Percentiles rank a stretch among this genome's conserved stretches.
phyloP scores from a whole-genome alignment of 1,140 invertebrate species.

The Cydia amplana region DNA sequence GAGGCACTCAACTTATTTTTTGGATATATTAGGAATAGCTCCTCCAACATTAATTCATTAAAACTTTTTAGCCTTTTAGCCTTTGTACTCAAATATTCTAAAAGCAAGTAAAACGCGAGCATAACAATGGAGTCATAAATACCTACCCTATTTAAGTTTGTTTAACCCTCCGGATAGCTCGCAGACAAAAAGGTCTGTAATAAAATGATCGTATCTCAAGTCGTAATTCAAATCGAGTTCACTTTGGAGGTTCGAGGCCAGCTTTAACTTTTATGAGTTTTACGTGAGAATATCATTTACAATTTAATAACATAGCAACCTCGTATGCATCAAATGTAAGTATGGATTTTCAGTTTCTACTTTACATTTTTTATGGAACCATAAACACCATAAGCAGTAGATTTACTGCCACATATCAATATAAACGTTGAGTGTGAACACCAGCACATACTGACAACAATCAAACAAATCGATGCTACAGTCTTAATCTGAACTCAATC shows the following conservation, averaged over 20 bases:
- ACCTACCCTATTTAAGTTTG: slow-evolving; percentile 26
- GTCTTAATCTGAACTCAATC: too few relatives aligned
- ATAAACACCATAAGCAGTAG: too few relatives aligned
- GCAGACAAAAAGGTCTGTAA: slow-evolving; percentile 30
- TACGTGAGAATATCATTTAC: slow-evolving; percentile 12
- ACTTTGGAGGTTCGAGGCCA: neutral
- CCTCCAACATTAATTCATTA: slow-evolving; percentile 21
- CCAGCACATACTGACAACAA: too few relatives aligned
- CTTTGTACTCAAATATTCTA: slow-evolving; percentile 1
- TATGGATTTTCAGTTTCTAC: too few relatives aligned
- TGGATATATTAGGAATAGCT: neutral
- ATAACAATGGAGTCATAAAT: slow-evolving; percentile 23
- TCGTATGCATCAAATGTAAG: too few relatives aligned
- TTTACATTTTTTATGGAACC: too few relatives aligned
- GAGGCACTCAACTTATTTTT: neutral
- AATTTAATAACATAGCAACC: neutral
- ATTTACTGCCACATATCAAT: too few relatives aligned
- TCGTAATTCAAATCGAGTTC: slow-evolving; percentile 24
- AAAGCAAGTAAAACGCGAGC: slow-evolving; percentile 14
- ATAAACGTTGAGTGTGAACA: too few relatives aligned
- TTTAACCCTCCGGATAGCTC: slow-evolving; percentile 26
- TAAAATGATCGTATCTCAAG: slow-evolving; percentile 28
- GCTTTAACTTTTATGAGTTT: slow-evolving; percentile 25
- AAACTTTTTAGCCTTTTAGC: slow-evolving; percentile 19
- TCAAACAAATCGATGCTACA: too few relatives aligned